Evolutionary conservation across 2,797 vertebrate genomes (phyloP).

Genomic region (Sitta carolinensis): DNA sequence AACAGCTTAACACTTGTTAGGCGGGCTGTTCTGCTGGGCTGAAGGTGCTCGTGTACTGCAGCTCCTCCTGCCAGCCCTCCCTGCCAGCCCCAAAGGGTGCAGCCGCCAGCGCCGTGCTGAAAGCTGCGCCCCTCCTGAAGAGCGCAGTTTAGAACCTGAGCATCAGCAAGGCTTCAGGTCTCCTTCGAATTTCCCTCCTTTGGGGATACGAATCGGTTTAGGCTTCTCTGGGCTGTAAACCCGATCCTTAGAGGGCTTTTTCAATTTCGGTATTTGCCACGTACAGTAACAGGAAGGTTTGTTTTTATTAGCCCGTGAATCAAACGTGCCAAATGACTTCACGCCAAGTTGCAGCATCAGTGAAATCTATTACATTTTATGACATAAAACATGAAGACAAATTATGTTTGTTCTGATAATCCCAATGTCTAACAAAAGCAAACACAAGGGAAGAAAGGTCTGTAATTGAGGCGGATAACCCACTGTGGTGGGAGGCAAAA

Average conservation of each 20-base stretch:
- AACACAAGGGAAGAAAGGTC: not conserved
- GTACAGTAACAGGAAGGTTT: not conserved
- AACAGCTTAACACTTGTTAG: not conserved
- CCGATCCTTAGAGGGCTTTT: not conserved
- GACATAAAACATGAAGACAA: constrained; percentile 8
- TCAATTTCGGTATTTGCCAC: not conserved
- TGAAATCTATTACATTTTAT: constrained; percentile 21
- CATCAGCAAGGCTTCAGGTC: not conserved
- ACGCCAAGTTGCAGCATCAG: not conserved
- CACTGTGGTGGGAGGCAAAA: not conserved
- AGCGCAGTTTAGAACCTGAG: not conserved
- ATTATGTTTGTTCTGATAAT: not conserved
- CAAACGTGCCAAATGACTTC: not conserved
- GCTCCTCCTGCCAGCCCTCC: not conserved
- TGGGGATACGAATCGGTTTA: not conserved
- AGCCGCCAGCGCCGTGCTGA: not conserved
- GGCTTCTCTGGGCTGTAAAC: not conserved
- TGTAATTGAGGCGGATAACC: not conserved
- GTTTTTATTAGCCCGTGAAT: constrained; percentile 20
- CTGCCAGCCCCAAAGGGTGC: not conserved
- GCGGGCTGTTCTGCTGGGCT: not conserved
- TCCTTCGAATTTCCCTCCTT: not conserved
- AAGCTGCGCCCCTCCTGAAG: not conserved
- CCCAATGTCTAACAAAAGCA: not conserved
- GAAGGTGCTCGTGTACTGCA: not conserved